phyloP scores from a whole-genome alignment of 2,113 vertebrate genomes.

The Pagrus major region DNA sequence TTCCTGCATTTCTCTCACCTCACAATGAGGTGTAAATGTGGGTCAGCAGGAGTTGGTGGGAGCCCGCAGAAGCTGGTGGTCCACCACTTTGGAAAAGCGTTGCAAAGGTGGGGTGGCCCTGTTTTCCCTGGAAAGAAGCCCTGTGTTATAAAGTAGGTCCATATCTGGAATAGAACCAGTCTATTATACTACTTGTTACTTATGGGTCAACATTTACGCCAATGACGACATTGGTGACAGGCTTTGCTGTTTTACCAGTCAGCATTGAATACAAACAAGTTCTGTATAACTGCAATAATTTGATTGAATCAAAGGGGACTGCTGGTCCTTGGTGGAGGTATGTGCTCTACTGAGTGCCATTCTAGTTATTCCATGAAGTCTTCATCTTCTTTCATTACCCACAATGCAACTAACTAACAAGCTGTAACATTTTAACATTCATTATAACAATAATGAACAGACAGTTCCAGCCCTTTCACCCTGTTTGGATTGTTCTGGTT shows the following conservation, averaged over 20 bases:
- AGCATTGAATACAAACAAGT: not conserved
- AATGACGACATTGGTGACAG: not conserved
- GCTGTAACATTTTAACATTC: too few relatives aligned
- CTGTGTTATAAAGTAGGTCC: not conserved
- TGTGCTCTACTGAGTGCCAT: too few relatives aligned
- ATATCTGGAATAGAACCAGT: slow-evolving; percentile 15
- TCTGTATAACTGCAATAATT: not conserved
- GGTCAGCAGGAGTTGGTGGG: slow-evolving; percentile 11
- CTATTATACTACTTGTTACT: not conserved
- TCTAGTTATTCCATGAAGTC: too few relatives aligned
- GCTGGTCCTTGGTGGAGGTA: too few relatives aligned
- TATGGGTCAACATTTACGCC: too few relatives aligned
- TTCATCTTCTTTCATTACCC: too few relatives aligned
- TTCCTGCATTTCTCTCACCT: slow-evolving; percentile 68
- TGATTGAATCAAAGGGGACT: too few relatives aligned
- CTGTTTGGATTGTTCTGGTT: not conserved
- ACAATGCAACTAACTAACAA: too few relatives aligned
- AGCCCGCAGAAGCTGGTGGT: slow-evolving; percentile 14
- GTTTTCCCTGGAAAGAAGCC: slow-evolving; percentile 21
- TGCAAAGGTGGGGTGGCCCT: not conserved
- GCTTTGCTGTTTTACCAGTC: not conserved
- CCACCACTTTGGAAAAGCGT: not conserved
- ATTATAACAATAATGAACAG: too few relatives aligned
- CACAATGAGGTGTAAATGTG: slow-evolving; percentile 66
- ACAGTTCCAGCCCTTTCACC: not conserved